Percentiles rank a stretch among this genome's conserved stretches.
phyloP scores from a whole-genome alignment of 2,113 vertebrate species.

The Excalfactoria chinensis region DNA sequence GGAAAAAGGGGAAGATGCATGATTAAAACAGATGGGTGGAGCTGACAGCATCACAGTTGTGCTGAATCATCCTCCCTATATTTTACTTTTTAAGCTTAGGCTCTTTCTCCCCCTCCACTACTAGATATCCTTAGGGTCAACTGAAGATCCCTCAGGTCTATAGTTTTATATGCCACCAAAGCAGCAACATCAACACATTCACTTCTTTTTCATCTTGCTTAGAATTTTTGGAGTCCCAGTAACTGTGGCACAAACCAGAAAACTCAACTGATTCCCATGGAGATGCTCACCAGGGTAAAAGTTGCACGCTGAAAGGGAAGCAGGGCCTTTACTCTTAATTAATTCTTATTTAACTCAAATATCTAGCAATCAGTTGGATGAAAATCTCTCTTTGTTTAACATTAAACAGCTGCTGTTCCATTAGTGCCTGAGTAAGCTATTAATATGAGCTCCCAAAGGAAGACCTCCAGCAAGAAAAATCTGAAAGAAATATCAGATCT shows the following conservation, averaged over 20 bases:
- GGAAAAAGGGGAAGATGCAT: not conserved
- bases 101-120: rapidly evolving
- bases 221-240: not conserved
- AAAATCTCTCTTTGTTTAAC: slow-evolving; percentile 56
- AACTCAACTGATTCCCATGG: not conserved
- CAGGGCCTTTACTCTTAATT: slow-evolving; percentile 38
- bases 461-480: slow-evolving; percentile 49
- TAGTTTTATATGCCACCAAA: not conserved
- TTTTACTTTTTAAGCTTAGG: not conserved
- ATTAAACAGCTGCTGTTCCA: slow-evolving; percentile 52
- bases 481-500: slow-evolving; percentile 18
- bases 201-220: not conserved
- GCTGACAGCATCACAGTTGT: not conserved
- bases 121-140: not conserved
- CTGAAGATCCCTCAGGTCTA: not conserved
- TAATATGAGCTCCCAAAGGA: slow-evolving; percentile 8
- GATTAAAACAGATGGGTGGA: not conserved
- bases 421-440: slow-evolving; percentile 16
- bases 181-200: not conserved
- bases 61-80: slow-evolving; percentile 3
- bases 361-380: slow-evolving; percentile 58
- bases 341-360: slow-evolving; percentile 53
- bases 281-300: not conserved
- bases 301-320: slow-evolving; percentile 1
- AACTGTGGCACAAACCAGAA: not conserved